These are phyloP conservation scores for Neoniphon sammara DNA, from an alignment of 2,797 vertebrate genomes.

Conservation along the genomic window DNA sequence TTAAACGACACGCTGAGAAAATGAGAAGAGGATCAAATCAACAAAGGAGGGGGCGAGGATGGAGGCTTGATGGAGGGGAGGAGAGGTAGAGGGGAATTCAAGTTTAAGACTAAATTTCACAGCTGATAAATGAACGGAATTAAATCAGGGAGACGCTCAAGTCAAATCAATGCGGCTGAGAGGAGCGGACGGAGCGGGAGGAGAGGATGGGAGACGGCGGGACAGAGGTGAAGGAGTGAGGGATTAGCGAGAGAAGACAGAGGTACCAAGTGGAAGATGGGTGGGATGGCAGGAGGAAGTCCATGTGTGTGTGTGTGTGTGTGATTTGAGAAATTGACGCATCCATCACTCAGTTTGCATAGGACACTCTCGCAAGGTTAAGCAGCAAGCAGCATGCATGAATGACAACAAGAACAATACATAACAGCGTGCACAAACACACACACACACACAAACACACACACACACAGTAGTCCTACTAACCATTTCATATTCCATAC, in stretches of 20 bases:
- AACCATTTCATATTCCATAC: constrained; percentile 10
- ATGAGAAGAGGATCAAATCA: background rate
- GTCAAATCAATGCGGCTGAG: constrained; percentile 56
- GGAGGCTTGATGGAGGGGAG: background rate
- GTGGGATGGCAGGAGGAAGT: constrained; percentile 8
- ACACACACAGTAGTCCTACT: background rate
- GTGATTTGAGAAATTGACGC: constrained; percentile 22
- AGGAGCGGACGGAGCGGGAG: constrained; percentile 27
- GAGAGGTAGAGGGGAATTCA: constrained; percentile 6
- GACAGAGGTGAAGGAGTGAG: constrained; percentile 43
- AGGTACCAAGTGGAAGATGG: constrained; percentile 24
- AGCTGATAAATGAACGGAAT: constrained; percentile 66
- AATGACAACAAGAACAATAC: constrained; percentile 25
- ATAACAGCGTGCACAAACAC: background rate
- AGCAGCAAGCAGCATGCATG: constrained; percentile 38
- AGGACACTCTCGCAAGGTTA: constrained; percentile 62
- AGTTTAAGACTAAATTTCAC: constrained; percentile 64
- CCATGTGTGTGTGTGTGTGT: constrained; percentile 17
- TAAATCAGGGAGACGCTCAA: constrained; percentile 61
- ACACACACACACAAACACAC: background rate
- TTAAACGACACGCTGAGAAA: background rate
- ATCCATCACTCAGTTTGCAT: constrained; percentile 58
- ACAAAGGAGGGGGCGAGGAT: background rate
- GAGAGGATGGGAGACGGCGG: constrained; percentile 41
- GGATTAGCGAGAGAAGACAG: constrained; percentile 53